Evolutionary conservation across 2,113 vertebrate species (phyloP), one percentile per base, ranked within the genome.

Genomic region (Sebastes schlegelii): DNA sequence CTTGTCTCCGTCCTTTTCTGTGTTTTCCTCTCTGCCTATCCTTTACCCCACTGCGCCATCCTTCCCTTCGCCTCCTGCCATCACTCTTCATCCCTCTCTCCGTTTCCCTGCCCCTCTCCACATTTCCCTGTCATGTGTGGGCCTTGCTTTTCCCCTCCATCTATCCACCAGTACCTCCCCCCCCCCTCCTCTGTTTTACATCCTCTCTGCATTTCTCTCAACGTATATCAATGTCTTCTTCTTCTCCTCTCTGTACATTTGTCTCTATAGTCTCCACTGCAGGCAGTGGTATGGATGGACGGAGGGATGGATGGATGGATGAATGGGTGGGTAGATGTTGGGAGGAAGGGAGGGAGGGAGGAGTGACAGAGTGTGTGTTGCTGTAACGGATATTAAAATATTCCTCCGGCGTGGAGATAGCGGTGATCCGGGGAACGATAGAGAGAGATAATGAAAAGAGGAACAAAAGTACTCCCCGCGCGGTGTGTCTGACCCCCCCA

Each of bases 371-470:
- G 90, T 84, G 89, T 88, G 91, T 90, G 88, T 90, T 88, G 88
- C 86, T 94, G 92, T 94, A 95, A 94, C 93, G 92, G 95, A 95
- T 95, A 95, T 95, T 95, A 95, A 95, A 95, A 95, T 95, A 95
- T 95, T 95, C 94, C 94, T 95, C 89, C 90, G 23, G 92, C 88
- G 83, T 89, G 89, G 91, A 95, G 93, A 95, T 95, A 95, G 93
- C 86, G 72, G 93, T 93, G 94, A 96, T 95, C 93, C 88, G 85
- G 94, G 95, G 94, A 95, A 94, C 85, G 94, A 95, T 95, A 94
- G 93, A 94, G 90, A 74, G 79, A 95, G 95, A 95, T 96, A 95
- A 95, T 95, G 94, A 95, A 96, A 96, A 95, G 95, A 95, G 92
- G 94, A 95, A 96, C 95, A 95, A 95, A 95, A 95, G 95, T 95